Percentiles rank a stretch among this genome's conserved stretches.
These are phyloP conservation scores for Equus quagga DNA, from an alignment of 2,113 vertebrate genomes.

Conservation along the genomic window DNA sequence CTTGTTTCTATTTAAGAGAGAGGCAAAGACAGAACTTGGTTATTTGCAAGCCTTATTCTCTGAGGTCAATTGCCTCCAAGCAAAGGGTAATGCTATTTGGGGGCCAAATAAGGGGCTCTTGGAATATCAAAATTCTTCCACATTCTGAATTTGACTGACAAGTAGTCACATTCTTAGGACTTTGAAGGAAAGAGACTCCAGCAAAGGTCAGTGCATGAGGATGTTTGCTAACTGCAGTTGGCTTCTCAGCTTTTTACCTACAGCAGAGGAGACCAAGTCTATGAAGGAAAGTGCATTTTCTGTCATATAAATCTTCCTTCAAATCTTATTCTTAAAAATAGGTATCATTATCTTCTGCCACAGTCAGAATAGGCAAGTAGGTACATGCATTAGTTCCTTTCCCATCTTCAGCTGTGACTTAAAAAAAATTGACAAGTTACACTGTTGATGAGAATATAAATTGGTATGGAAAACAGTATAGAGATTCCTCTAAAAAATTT, in stretches of 20 bases:
- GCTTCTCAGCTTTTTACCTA: neutral
- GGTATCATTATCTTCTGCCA: neutral
- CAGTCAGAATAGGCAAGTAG: neutral
- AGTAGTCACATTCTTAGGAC: neutral
- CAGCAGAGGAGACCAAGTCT: neutral
- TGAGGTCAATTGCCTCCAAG: neutral
- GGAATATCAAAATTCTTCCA: neutral
- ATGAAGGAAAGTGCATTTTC: neutral
- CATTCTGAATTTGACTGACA: slow-evolving; percentile 5
- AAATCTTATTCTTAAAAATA: slow-evolving; percentile 14
- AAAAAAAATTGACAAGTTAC: neutral
- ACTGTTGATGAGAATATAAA: neutral
- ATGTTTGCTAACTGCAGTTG: neutral
- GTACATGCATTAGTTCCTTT: neutral
- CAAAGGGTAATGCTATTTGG: neutral
- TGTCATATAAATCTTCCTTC: neutral
- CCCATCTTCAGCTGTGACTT: neutral
- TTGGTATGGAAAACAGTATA: neutral
- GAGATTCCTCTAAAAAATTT: slow-evolving; percentile 6
- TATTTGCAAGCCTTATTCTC: neutral
- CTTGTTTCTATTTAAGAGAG: slow-evolving; percentile 80
- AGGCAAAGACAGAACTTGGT: neutral
- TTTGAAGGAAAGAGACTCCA: neutral
- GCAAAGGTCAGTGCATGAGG: neutral
- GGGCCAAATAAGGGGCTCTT: neutral